Percentiles rank a stretch among this genome's conserved stretches.
These are phyloP conservation scores for Hydropotes inermis DNA, from an alignment of 2,113 vertebrate genomes.

Conservation along the genomic window DNA sequence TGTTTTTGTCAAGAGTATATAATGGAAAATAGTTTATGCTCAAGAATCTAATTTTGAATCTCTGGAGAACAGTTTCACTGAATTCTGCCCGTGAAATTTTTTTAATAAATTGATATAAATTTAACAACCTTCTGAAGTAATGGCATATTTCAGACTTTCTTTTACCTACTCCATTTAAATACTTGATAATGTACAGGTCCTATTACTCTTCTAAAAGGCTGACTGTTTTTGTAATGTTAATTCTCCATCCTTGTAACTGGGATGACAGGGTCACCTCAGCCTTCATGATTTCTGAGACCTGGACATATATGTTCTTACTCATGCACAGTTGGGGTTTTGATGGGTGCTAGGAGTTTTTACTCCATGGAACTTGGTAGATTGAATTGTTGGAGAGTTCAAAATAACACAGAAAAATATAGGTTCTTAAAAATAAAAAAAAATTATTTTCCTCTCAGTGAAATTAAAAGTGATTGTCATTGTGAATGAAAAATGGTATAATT, in stretches of 20 bases:
- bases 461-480: neutral
- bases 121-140: slow-evolving; percentile 2
- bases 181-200: neutral
- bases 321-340: neutral
- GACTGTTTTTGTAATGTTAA: neutral
- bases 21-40: neutral
- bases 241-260: neutral
- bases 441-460: neutral
- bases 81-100: neutral
- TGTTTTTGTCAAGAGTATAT: neutral
- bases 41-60: neutral
- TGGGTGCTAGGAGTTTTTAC: neutral
- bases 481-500: slow-evolving; percentile 13
- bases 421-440: neutral
- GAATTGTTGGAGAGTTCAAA: neutral
- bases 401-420: neutral
- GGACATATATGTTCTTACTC: neutral
- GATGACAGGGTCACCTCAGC: neutral
- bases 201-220: neutral
- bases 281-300: neutral
- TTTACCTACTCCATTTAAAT: neutral
- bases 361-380: neutral
- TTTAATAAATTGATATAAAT: neutral
- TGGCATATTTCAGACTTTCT: neutral
- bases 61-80: neutral